Evolutionary conservation across 2,113 vertebrate species (phyloP).

Genomic region (Eurypyga helias): DNA sequence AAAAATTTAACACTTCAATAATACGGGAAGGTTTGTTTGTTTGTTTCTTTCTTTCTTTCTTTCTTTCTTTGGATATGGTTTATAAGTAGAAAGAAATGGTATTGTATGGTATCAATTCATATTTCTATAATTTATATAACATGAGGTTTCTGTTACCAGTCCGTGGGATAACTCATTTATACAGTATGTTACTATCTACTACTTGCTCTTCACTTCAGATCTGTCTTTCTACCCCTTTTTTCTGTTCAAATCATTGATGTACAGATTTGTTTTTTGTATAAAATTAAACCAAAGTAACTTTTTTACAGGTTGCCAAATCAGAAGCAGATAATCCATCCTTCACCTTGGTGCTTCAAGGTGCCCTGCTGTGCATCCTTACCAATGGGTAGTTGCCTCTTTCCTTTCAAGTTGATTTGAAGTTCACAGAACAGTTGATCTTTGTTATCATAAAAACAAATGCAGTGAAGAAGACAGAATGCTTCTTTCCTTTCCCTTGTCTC

Average conservation of each 20-base stretch:
- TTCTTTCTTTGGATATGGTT: background rate
- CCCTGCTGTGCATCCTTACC: background rate
- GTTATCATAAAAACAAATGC: background rate
- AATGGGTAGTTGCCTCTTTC: background rate
- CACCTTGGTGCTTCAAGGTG: background rate
- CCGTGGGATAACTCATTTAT: background rate
- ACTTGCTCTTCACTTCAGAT: background rate
- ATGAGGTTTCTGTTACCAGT: background rate
- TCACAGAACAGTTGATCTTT: background rate
- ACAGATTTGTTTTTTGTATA: background rate
- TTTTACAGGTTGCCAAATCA: background rate
- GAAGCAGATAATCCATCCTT: background rate
- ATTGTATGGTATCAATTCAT: background rate
- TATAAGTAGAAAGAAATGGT: background rate
- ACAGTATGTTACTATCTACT: background rate
- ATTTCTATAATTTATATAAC: background rate
- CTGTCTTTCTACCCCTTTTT: background rate
- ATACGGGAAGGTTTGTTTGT: background rate
- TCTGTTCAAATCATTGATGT: background rate
- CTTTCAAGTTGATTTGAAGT: background rate
- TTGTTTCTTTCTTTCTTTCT: background rate
- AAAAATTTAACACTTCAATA: background rate
- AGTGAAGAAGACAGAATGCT: background rate
- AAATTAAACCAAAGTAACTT: background rate
- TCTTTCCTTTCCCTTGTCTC: background rate